These are phyloP conservation scores for Podarcis muralis DNA, from an alignment of 2,113 vertebrate species.

Conservation along the genomic window DNA sequence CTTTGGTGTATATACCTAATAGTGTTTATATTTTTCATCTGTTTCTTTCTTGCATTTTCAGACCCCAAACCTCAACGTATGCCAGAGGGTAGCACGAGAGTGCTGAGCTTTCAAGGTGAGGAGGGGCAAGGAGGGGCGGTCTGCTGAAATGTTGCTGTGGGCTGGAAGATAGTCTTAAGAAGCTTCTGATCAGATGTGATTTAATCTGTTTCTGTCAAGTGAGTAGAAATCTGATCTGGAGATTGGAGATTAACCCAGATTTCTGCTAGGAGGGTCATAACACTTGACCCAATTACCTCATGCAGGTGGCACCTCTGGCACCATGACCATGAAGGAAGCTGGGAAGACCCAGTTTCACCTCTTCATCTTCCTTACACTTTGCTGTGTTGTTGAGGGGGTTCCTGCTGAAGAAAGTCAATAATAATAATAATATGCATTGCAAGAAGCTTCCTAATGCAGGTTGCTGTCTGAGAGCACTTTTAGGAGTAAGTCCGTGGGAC, in stretches of 20 bases:
- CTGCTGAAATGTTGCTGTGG: not conserved
- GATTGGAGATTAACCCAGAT: constrained; percentile 21
- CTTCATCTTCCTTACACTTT: not conserved
- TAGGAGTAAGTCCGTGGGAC: not conserved
- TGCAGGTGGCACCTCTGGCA: not conserved
- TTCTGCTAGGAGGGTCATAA: not conserved
- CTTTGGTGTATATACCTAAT: not conserved
- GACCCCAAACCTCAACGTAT: not conserved
- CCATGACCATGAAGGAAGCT: not conserved
- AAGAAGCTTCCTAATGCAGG: not conserved
- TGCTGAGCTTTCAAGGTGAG: not conserved
- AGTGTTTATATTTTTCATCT: not conserved
- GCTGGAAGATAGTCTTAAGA: not conserved
- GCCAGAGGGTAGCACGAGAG: not conserved
- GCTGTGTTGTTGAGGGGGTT: not conserved
- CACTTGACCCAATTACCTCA: constrained; percentile 44
- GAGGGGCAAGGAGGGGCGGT: too few species aligned
- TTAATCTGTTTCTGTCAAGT: constrained; percentile 8
- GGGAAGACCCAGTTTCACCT: not conserved
- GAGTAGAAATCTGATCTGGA: not conserved
- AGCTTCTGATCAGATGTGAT: constrained; percentile 5
- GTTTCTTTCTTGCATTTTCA: not conserved
- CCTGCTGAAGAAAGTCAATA: not conserved
- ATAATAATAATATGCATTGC: not conserved
- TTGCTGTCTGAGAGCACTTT: not conserved